These are phyloP conservation scores for Periophthalmus magnuspinnatus DNA, from an alignment of 2,797 vertebrate genomes.

Conservation along the genomic window DNA sequence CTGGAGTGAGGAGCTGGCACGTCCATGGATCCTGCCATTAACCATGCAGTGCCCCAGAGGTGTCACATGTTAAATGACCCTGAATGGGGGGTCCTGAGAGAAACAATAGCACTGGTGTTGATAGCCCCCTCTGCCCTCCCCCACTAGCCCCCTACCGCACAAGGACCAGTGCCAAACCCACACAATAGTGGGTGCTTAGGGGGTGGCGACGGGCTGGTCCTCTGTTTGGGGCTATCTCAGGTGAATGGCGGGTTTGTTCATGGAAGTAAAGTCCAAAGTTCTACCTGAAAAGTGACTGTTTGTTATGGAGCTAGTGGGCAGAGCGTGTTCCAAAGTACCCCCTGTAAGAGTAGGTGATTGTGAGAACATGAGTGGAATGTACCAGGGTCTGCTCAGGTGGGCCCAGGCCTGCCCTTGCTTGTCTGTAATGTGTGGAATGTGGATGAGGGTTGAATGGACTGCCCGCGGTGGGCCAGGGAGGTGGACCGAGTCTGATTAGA, in stretches of 20 bases:
- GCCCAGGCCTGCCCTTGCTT: slow-evolving; percentile 69
- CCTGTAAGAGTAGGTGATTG: slow-evolving; percentile 32
- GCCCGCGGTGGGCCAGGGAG: slow-evolving; percentile 63
- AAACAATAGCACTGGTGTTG: slow-evolving; percentile 76
- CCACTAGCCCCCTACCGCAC: slow-evolving; percentile 44
- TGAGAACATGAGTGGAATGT: slow-evolving; percentile 69
- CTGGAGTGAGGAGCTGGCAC: slow-evolving; percentile 55
- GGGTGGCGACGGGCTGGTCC: slow-evolving; percentile 45
- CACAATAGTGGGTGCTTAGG: slow-evolving; percentile 49
- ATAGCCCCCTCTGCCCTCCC: slow-evolving; percentile 67
- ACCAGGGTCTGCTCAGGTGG: slow-evolving; percentile 73
- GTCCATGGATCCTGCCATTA: slow-evolving; percentile 67
- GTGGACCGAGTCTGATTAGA: slow-evolving; percentile 64
- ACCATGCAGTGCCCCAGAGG: slow-evolving; percentile 69
- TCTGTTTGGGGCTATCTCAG: slow-evolving; percentile 30
- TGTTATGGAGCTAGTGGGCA: background rate
- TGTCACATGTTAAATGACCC: slow-evolving; percentile 80
- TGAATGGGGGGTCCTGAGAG: slow-evolving; percentile 67
- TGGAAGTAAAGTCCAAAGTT: slow-evolving; percentile 3
- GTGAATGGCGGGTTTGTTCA: slow-evolving; percentile 18
- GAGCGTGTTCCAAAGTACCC: slow-evolving; percentile 17
- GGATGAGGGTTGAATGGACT: slow-evolving; percentile 64
- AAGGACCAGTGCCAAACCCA: slow-evolving; percentile 55
- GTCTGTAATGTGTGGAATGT: slow-evolving; percentile 75
- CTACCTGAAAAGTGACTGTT: slow-evolving; percentile 4